Base-by-base conservation (phyloP, 1,140 invertebrate species). In the Drosophila kurseongensis region DNA sequence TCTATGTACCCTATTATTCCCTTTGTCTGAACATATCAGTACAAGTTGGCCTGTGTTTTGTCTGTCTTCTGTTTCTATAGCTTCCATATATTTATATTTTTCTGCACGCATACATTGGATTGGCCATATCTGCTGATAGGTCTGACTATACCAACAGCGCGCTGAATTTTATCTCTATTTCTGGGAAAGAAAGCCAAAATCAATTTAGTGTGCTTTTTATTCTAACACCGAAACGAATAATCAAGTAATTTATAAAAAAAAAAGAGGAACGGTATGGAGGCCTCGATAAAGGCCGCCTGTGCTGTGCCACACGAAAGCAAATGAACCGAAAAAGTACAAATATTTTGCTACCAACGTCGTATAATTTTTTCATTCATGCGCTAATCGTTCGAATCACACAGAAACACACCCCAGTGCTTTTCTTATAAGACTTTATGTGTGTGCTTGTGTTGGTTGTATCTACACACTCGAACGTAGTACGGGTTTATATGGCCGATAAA, bases 331-430 rank as follows among this genome's bases (percentile, higher is more conserved):
- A 57, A 73, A 55, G 36, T 55, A 68, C 41, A 69, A 67, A 68
- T 69, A 69, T 67, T 71, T 51, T 59, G 68, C 66, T 57, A 72
- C 66, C 63, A 68, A 68, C 56, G 50, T 82, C 50, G 74, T 85
- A 75, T 54, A 81, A 86, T 86, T 75, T 88, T 86, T 86, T 86
- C 83, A 86, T 86, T 86, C 83, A 86, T 86, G 83, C 83, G 83
- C 83, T 79, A 86, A 86, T 88, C 83, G 75, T 45, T 72, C 65
- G 45, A 10, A 51, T 69, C 65, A 56, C 45, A 52, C 48, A 38
- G 50, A 52, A 13, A 56, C 36, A 56, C 36, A 48, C 50, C 18
- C 67, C 67, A 44, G 14, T 52, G 23, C 4, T 45, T 47, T 72
- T 71, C 54, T 62, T 63, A 60, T 82, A 32, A 41, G 60, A 62